Percentiles rank a stretch among this genome's conserved stretches.
Conservation (phyloP, 2,113 vertebrate genomes). For the Chaetura pelagica region DNA sequence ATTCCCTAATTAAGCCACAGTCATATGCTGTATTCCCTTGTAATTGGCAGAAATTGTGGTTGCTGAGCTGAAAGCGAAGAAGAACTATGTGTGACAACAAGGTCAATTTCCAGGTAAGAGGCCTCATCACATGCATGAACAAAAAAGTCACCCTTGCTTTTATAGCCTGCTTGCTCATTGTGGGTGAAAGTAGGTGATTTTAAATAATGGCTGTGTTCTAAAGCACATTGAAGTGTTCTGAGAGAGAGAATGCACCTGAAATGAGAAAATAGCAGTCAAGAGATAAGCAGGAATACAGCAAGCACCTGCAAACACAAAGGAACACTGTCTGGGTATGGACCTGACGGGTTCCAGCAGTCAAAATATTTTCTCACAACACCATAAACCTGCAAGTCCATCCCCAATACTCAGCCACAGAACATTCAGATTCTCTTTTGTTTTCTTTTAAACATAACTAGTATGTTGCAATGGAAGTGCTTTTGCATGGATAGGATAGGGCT, state of each 20-base stretch:
- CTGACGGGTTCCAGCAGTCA: neutral
- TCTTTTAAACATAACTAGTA: neutral
- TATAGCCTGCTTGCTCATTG: neutral
- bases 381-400: neutral
- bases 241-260: neutral
- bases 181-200: neutral
- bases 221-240: neutral
- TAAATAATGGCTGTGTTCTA: slow-evolving; percentile 13
- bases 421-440: neutral
- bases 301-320: neutral
- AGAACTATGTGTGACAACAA: neutral
- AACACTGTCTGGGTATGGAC: neutral
- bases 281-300: neutral
- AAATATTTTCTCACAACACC: neutral
- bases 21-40: neutral
- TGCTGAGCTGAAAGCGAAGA: neutral
- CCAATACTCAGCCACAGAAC: neutral
- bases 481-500: neutral
- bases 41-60: neutral
- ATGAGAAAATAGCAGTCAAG: slow-evolving; percentile 9
- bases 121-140: neutral
- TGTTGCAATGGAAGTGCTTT: neutral
- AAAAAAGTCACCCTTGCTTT: neutral
- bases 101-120: neutral
- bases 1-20: neutral